Evolutionary conservation across 2,888 invertebrate genomes (phyloP).

Genomic region (Cheilosia impressa): DNA sequence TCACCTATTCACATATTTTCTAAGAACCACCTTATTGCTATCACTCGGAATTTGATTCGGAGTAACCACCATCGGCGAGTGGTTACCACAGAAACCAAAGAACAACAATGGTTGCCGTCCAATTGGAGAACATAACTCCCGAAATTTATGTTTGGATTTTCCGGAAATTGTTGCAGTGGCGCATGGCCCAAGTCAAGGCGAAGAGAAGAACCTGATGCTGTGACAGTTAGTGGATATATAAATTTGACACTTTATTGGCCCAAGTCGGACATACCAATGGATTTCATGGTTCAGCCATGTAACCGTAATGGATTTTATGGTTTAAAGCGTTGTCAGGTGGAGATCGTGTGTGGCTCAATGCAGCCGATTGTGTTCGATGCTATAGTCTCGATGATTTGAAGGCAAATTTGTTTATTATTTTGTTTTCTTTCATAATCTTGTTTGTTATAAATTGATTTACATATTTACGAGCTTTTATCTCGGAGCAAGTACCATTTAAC

Average conservation of each 20-base stretch:
- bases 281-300: slow-evolving; percentile 28
- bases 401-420: slow-evolving; percentile 2
- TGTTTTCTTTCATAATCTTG: slow-evolving; percentile 12
- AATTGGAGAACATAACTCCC: slow-evolving; percentile 10
- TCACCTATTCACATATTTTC: no score
- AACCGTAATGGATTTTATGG: slow-evolving; percentile 37
- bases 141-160: slow-evolving; percentile 31
- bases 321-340: slow-evolving; percentile 15
- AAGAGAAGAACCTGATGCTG: background rate
- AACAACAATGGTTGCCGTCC: background rate
- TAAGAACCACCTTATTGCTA: no score
- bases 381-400: background rate
- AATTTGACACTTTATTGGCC: slow-evolving; percentile 24
- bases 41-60: no score
- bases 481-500: background rate
- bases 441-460: background rate
- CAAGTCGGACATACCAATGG: slow-evolving; percentile 9
- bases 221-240: slow-evolving; percentile 24
- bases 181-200: background rate
- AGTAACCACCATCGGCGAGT: no score
- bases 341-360: slow-evolving; percentile 32
- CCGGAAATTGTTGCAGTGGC: slow-evolving; percentile 51
- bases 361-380: background rate
- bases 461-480: no score
- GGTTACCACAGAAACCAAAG: slow-evolving; percentile 1